Conservation (phyloP, 2,888 invertebrate genomes). For the Amphimallon solstitiale region DNA sequence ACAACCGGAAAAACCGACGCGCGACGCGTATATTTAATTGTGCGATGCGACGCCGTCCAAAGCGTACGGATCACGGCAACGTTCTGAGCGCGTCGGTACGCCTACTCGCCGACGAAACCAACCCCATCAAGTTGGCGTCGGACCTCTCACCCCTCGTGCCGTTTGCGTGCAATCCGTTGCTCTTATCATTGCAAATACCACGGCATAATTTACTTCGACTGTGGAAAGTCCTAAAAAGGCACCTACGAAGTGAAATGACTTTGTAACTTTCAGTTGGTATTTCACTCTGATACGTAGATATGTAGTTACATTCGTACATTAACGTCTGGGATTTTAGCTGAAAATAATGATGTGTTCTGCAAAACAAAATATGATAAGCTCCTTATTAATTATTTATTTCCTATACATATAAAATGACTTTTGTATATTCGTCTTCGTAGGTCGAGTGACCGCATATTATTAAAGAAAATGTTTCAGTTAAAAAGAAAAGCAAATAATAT, state of each 20-base stretch:
- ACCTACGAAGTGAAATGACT: slow-evolving; percentile 22
- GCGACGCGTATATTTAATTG: slow-evolving; percentile 5
- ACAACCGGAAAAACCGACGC: slow-evolving; percentile 5
- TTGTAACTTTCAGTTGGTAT: slow-evolving; percentile 10
- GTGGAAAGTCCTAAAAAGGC: slow-evolving; percentile 12
- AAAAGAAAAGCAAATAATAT: no score
- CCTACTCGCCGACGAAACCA: slow-evolving; percentile 45
- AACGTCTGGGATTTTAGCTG: no score
- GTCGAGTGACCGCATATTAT: no score
- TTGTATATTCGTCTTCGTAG: no score
- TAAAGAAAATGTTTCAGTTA: no score
- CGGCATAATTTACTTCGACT: slow-evolving; percentile 20
- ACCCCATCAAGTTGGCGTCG: slow-evolving; percentile 41
- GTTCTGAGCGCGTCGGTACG: slow-evolving; percentile 49
- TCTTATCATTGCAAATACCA: slow-evolving; percentile 42
- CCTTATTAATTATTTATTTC: no score
- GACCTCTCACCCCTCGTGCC: slow-evolving; percentile 37
- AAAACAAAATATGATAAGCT: no score
- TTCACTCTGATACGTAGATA: no score
- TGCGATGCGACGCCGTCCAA: slow-evolving; percentile 38
- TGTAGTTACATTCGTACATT: neutral
- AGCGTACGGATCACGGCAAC: slow-evolving; percentile 44
- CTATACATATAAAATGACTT: no score
- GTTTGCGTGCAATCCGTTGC: slow-evolving; percentile 46
- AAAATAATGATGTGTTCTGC: no score